These are phyloP conservation scores for Spermophilus dauricus DNA, from an alignment of 2,113 vertebrate species.

Conservation along the genomic window DNA sequence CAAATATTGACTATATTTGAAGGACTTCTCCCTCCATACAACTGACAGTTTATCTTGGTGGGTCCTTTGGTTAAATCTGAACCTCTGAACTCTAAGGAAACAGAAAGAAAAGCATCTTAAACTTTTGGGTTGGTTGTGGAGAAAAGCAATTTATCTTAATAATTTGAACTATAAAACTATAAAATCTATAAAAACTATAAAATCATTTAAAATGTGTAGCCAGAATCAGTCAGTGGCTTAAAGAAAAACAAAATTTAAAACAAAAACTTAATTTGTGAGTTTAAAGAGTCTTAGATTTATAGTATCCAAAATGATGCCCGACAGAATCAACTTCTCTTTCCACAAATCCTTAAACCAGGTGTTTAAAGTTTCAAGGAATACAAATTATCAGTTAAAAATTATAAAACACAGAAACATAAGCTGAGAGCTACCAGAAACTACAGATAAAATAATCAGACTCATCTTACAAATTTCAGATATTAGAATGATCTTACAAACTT, in stretches of 20 bases:
- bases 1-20: background rate
- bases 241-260: background rate
- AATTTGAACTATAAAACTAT: too few relatives aligned
- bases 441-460: background rate
- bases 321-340: background rate
- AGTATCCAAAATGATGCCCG: background rate
- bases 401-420: background rate
- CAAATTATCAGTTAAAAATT: background rate
- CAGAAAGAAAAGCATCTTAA: too few relatives aligned
- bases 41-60: too few relatives aligned
- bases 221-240: background rate
- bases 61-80: too few relatives aligned
- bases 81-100: too few relatives aligned
- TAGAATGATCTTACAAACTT: background rate
- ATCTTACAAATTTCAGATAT: background rate
- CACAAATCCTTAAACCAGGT: background rate
- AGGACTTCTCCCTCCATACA: too few relatives aligned
- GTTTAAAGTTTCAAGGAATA: background rate
- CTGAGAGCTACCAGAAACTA: background rate
- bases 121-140: too few relatives aligned
- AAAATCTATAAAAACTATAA: too few relatives aligned
- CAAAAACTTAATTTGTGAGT: background rate
- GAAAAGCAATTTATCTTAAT: too few relatives aligned
- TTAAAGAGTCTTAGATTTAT: constrained; percentile 10
- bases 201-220: background rate